Evolutionary conservation across 2,888 invertebrate genomes (phyloP), one percentile per base, ranked within the genome.

Genomic region (Crocallis elinguaria): DNA sequence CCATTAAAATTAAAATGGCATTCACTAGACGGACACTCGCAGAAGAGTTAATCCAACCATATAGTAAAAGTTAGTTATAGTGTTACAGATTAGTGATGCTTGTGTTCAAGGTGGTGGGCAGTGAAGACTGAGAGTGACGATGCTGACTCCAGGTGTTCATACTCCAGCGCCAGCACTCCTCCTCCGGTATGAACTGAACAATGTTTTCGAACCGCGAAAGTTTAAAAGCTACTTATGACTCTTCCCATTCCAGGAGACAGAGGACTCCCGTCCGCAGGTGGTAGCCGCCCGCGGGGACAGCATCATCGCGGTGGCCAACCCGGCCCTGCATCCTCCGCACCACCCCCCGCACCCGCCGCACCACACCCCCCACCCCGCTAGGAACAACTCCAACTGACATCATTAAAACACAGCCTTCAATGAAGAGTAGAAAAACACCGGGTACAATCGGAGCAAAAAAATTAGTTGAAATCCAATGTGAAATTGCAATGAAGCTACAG

Each of bases 241-340:
- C n/a, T 25, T 25, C 3, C 1, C 9, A 9, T 25, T 37, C 0
- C 68, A 88, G 88, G 89, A 90, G 1, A 64, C 78, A 0, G 90
- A 89, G 5, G 90, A 90, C 32, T 74, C 92, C 48, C 70, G 94
- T 16, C 94, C 95, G 0, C 94, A 96, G 91, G 95, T 97, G 59
- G 96, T 97, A 57, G 96, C 97, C 0, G 95, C 96, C 0, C 94
- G 96, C 9, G 97, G 96, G 0, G 96, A 96, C 79, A 96, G 96
- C 79, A 97, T 97, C 74, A 97, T 97, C 67, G 97, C 97, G 0
- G 97, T 97, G 0, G 96, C 97, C 14, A 97, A 97, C 92, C 97
- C 97, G 9, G 97, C 97, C 1, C 87, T 97, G 62, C 94, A 94
- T 11, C 90, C 94, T 1, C 79, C 75, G 91, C 57, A 75, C 68